Percentiles rank a stretch among this genome's conserved stretches.
Conservation (phyloP, 2,797 vertebrate genomes). For the Muscicapa striata region DNA sequence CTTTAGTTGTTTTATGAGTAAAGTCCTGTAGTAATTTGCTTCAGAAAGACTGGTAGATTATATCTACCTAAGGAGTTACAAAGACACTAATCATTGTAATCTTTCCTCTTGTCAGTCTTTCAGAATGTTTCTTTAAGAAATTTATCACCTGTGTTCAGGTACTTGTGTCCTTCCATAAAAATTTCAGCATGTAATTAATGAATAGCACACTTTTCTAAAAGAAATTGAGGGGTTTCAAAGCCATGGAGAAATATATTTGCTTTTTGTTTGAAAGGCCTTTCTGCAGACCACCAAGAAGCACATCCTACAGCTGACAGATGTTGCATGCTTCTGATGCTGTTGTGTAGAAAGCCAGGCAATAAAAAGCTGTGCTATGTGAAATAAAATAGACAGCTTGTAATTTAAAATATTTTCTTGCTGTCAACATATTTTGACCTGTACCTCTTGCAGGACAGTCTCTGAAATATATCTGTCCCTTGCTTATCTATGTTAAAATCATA, state of each 20-base stretch:
- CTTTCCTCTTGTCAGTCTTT: neutral
- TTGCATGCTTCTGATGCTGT: neutral
- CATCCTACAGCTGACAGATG: neutral
- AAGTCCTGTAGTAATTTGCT: slow-evolving; percentile 12
- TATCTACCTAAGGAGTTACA: neutral
- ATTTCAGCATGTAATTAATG: neutral
- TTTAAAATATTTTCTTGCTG: neutral
- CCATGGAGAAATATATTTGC: neutral
- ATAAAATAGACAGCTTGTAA: neutral
- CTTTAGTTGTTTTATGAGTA: neutral
- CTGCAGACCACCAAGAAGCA: neutral
- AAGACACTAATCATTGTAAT: neutral
- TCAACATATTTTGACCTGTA: neutral
- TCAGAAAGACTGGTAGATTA: neutral
- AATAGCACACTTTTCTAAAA: neutral
- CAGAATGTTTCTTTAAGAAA: neutral
- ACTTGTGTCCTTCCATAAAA: neutral
- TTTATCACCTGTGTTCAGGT: neutral
- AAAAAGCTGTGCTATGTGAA: neutral
- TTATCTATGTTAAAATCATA: neutral
- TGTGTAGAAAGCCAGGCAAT: neutral
- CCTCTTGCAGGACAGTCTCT: neutral
- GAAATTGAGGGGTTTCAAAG: neutral
- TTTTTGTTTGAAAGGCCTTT: neutral
- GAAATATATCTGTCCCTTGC: neutral